These are phyloP conservation scores for Scolanthus callimorphus DNA, from an alignment of 92 coral and sea anemone genomes.

Conservation along the genomic window DNA sequence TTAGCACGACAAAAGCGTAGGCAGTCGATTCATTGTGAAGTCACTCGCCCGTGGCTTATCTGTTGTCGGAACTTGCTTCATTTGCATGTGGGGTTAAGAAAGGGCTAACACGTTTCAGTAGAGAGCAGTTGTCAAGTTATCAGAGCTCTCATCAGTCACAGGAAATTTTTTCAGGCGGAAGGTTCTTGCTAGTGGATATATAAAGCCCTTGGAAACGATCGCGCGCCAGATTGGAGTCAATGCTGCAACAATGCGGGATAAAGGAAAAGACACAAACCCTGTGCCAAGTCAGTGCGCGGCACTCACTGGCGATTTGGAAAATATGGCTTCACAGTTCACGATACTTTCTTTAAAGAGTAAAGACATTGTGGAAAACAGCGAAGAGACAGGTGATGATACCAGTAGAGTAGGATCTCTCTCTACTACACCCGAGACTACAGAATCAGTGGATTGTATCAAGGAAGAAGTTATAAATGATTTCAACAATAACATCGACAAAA, in stretches of 20 bases:
- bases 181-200: not conserved
- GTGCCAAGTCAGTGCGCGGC: not conserved
- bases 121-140: not conserved
- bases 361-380: not conserved
- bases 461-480: slow-evolving; percentile 27
- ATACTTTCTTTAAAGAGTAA: slow-evolving; percentile 9
- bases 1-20: slow-evolving; percentile 18
- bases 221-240: not conserved
- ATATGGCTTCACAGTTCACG: slow-evolving; percentile 8
- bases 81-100: not conserved
- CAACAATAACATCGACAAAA: slow-evolving; percentile 25
- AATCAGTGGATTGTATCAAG: slow-evolving; percentile 18
- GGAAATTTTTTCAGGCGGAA: not conserved
- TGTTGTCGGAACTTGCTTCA: slow-evolving; percentile 4
- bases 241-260: slow-evolving; percentile 19
- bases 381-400: too few species aligned
- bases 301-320: slow-evolving; percentile 13
- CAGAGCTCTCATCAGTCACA: not conserved
- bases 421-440: too few species aligned
- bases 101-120: not conserved
- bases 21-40: slow-evolving; percentile 1
- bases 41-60: slow-evolving; percentile 8
- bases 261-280: slow-evolving; percentile 8
- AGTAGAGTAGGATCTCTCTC: too few species aligned
- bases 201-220: not conserved